Conservation (phyloP, 2,113 vertebrate species). For the Nyctereutes procyonoides region DNA sequence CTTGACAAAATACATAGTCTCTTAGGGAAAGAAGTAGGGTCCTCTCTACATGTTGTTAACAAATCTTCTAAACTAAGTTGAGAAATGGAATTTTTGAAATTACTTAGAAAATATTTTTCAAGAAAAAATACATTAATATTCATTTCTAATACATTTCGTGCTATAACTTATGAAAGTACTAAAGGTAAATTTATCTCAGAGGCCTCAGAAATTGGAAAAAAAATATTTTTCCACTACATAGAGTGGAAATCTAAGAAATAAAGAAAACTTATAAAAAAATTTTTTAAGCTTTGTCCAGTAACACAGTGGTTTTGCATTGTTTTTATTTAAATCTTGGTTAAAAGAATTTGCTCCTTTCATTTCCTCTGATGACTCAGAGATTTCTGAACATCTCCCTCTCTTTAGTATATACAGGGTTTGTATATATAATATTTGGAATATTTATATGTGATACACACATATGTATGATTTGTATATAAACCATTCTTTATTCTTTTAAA, state of each 20-base stretch:
- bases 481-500: neutral
- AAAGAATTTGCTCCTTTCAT: constrained; percentile 43
- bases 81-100: constrained; percentile 29
- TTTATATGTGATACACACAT: neutral
- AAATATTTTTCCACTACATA: constrained; percentile 2
- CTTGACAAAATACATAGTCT: neutral
- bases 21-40: neutral
- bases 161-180: constrained; percentile 11
- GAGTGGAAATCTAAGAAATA: neutral
- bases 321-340: neutral
- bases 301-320: neutral
- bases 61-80: neutral
- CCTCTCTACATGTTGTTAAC: fast-evolving
- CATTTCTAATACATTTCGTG: neutral
- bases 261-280: neutral
- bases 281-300: neutral
- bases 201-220: neutral
- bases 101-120: neutral
- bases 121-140: neutral
- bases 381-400: neutral
- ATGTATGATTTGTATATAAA: neutral
- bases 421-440: neutral
- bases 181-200: constrained; percentile 30
- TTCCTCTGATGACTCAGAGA: neutral
- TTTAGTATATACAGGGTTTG: neutral